A percentile compares a stretch with the other conserved stretches of the same genome.
Evolutionary conservation across 2,888 invertebrate species (phyloP).

Genomic region (Macrosiphum euphorbiae): DNA sequence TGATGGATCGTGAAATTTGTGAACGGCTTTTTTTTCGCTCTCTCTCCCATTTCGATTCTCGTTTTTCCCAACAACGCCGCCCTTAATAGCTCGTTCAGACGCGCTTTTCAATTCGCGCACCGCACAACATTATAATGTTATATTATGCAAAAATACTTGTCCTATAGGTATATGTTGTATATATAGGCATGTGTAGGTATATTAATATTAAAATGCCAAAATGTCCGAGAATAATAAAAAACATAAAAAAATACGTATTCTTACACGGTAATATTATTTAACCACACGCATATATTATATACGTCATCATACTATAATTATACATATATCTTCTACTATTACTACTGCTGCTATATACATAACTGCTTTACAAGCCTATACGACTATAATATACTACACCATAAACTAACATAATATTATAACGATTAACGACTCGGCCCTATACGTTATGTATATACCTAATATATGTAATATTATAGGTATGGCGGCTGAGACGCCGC

Average conservation of each 20-base stretch:
- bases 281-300: not conserved
- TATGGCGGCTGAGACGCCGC: not conserved
- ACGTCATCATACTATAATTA: not conserved
- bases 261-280: not conserved
- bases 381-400: not conserved
- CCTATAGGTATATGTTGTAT: no score
- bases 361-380: not conserved
- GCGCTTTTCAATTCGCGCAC: not conserved
- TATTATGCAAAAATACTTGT: not conserved
- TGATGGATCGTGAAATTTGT: slow-evolving; percentile 60
- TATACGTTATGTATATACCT: not conserved
- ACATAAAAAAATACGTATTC: not conserved
- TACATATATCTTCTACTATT: not conserved
- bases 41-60: not conserved
- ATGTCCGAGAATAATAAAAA: not conserved
- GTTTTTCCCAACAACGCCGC: not conserved
- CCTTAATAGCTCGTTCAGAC: slow-evolving; percentile 38
- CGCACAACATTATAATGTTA: not conserved
- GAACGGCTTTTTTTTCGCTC: slow-evolving; percentile 35
- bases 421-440: not conserved
- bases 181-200: not conserved
- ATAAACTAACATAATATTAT: not conserved
- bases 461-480: not conserved
- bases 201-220: not conserved
- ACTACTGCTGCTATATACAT: not conserved